Evolutionary conservation across 2,888 invertebrate genomes (phyloP).

Genomic region (Phrixothrix hirtus): DNA sequence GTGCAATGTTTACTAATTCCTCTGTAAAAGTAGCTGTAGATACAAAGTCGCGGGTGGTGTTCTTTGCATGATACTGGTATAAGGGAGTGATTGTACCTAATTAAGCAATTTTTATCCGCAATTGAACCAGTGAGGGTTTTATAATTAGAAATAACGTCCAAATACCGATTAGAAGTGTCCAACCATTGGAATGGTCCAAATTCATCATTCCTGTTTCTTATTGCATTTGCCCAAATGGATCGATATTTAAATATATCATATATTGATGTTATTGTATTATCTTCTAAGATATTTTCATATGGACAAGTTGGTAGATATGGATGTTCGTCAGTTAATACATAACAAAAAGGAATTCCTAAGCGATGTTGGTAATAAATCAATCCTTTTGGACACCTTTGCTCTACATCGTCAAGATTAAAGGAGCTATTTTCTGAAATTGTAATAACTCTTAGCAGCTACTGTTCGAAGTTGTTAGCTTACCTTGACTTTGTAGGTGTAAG

Average conservation of each 20-base stretch:
- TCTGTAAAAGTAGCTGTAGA: constrained; percentile 4
- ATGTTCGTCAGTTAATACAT: constrained; percentile 20
- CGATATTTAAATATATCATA: constrained; percentile 3
- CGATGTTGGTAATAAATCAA: constrained; percentile 7
- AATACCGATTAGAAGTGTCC: constrained; percentile 9
- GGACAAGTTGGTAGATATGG: constrained; percentile 19
- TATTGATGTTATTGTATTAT: constrained; percentile 13
- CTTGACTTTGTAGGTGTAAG: too few relatives aligned
- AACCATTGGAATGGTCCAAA: constrained; percentile 19
- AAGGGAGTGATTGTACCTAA: neutral
- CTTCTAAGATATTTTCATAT: constrained; percentile 18
- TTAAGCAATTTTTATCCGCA: constrained; percentile 15
- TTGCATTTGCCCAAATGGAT: constrained; percentile 17
- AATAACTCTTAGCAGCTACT: too few relatives aligned
- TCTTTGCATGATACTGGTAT: constrained; percentile 16
- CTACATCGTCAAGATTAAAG: too few relatives aligned
- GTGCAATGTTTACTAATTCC: constrained; percentile 15
- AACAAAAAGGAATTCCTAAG: constrained; percentile 17
- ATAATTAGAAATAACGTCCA: constrained; percentile 8
- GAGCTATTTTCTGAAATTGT: too few relatives aligned
- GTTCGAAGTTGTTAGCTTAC: too few relatives aligned
- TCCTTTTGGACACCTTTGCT: constrained; percentile 13
- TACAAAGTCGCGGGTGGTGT: constrained; percentile 12
- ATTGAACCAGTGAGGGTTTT: constrained; percentile 3
- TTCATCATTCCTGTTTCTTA: constrained; percentile 10